These are phyloP conservation scores for Portevinia maculata DNA, from an alignment of 2,888 invertebrate species.

Conservation along the genomic window DNA sequence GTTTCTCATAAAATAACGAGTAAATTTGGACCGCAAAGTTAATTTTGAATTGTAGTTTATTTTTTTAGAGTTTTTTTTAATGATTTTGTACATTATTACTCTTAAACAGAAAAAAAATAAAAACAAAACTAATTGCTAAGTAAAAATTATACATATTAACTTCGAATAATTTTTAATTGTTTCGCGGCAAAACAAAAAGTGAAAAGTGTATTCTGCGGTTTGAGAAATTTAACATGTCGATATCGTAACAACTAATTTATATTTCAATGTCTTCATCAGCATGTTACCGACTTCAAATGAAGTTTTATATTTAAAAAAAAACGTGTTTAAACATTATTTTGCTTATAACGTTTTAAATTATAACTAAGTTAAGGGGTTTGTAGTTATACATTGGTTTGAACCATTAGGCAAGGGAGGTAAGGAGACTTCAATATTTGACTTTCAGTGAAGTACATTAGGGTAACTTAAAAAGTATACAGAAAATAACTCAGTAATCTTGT, in stretches of 20 bases:
- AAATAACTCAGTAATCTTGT: background rate
- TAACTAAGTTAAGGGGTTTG: slow-evolving; percentile 55
- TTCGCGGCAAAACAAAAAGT: slow-evolving; percentile 5
- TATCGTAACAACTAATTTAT: slow-evolving; percentile 8
- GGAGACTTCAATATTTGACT: background rate
- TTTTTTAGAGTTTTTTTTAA: slow-evolving; percentile 15
- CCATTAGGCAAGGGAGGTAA: slow-evolving; percentile 7
- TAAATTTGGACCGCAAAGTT: slow-evolving; percentile 82
- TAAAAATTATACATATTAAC: slow-evolving; percentile 10
- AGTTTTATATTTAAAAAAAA: slow-evolving; percentile 26
- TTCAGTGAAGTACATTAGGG: no score
- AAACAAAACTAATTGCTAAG: slow-evolving; percentile 19
- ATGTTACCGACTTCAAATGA: slow-evolving; percentile 50
- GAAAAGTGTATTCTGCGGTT: slow-evolving; percentile 11
- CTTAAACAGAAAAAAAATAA: slow-evolving; percentile 10
- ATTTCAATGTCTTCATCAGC: slow-evolving; percentile 51
- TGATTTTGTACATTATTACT: slow-evolving; percentile 53
- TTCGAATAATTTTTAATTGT: slow-evolving; percentile 33
- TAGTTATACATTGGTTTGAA: slow-evolving; percentile 21
- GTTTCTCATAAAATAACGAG: slow-evolving; percentile 83
- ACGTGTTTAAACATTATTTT: slow-evolving; percentile 43
- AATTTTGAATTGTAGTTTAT: slow-evolving; percentile 44
- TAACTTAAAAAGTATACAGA: background rate
- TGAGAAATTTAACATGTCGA: slow-evolving; percentile 35
- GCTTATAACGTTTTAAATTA: slow-evolving; percentile 45